Evolutionary conservation across 2,113 vertebrate genomes (phyloP).

Genomic region (mouse (Mus musculus)): GRCm39 chr5:106938001-106938500

Average conservation of each 20-base stretch:
- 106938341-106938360: neutral
- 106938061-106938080: constrained; percentile 10
- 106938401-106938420: neutral
- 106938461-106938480: too few species aligned
- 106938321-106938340: neutral
- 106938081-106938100: neutral
- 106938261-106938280: neutral
- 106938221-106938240: neutral
- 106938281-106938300: neutral
- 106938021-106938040: neutral
- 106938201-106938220: neutral
- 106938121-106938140: neutral
- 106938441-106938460: too few species aligned
- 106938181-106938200: neutral
- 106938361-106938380: neutral
- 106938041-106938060: constrained; percentile 23
- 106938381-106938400: constrained; percentile 46
- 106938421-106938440: neutral
- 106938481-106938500: too few species aligned
- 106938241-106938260: neutral
- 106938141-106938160: neutral
- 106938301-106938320: neutral
- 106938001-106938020: neutral
- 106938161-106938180: neutral
- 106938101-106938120: neutral